Base-by-base conservation (phyloP, 2,888 invertebrate species). In the Coremacera marginata region DNA sequence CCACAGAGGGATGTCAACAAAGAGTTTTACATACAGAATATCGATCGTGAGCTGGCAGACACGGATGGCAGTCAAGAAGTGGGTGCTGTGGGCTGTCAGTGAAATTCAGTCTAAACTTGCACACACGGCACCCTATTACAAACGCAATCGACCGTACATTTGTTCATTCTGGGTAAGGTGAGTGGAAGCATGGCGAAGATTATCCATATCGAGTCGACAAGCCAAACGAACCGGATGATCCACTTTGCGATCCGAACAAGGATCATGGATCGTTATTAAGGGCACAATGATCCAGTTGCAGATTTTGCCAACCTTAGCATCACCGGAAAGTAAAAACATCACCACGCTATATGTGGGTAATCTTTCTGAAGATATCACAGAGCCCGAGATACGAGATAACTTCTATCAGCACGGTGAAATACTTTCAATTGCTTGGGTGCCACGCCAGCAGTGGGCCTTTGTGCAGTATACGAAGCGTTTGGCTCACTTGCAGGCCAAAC, bases 101-200 rank as follows among this genome's bases (percentile, higher is more conserved):
- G 96, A 96, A 86, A 92, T 97, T 88, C 88, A 97, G 27, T 92
- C 95, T 88, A 95, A 96, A 84, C 89, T 97, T 82, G 97, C 97
- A 0, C 91, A 97, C 16, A 96, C 96, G n/a, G n/a, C n/a, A n/a
- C n/a, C n/a, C n/a, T n/a, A n/a, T n/a, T n/a, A n/a, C n/a, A n/a
- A n/a, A n/a, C 90, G 97, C 70, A 97, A 97, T 87, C 90, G 96
- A 67, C 96, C 97, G 0, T 97, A 98, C 86, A 96, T 97, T 76
- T 97, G 97, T 87, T 96, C 96, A 0, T 98, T 98, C 89, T 97
- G 96, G 95, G 97, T 98, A 97, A 89, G 97, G 97, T 1, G 97
- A 97, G 88, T 97, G 97, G 87, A 94, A 96, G 87, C 91, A 97
- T 86, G 97, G 97, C 8, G 97, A 98, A 89, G 97, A 98, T 86